phyloP scores from a whole-genome alignment of 2,113 vertebrate species.

The Mesoclemmys tuberculata region DNA sequence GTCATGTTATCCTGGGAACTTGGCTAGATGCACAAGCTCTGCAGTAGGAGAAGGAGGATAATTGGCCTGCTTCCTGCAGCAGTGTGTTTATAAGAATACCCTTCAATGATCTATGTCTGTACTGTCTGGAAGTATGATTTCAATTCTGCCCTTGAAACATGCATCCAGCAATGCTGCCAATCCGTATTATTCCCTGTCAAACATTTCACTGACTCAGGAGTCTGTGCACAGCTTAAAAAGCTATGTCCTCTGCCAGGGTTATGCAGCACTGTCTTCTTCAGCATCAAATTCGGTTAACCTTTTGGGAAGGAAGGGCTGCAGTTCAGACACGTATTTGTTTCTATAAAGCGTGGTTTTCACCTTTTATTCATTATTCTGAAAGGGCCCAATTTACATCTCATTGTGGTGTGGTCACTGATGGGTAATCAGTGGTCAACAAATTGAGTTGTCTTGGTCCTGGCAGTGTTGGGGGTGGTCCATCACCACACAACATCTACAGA shows the following conservation, averaged over 20 bases:
- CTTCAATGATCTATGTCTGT: neutral
- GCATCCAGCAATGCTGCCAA: constrained; percentile 11
- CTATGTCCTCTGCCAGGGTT: neutral
- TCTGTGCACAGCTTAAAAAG: neutral
- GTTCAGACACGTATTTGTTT: neutral
- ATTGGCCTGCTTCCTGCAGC: neutral
- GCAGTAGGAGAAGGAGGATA: neutral
- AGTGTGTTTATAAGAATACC: neutral
- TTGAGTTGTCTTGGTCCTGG: neutral
- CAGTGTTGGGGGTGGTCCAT: neutral
- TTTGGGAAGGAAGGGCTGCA: neutral
- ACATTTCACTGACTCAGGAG: constrained; percentile 7
- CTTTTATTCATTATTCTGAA: neutral
- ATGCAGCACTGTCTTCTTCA: neutral
- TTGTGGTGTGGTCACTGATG: neutral
- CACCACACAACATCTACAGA: neutral
- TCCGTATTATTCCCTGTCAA: constrained; percentile 4
- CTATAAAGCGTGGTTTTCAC: neutral
- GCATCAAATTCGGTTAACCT: neutral
- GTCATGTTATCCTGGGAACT: neutral
- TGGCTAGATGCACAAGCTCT: neutral
- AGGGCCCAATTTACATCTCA: neutral
- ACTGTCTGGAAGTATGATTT: neutral
- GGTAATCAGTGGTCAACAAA: neutral
- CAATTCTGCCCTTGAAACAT: constrained; percentile 40